Percentiles rank a stretch among this genome's conserved stretches.
phyloP scores from a whole-genome alignment of 2,888 invertebrate genomes.

The Sphinx pinastri region DNA sequence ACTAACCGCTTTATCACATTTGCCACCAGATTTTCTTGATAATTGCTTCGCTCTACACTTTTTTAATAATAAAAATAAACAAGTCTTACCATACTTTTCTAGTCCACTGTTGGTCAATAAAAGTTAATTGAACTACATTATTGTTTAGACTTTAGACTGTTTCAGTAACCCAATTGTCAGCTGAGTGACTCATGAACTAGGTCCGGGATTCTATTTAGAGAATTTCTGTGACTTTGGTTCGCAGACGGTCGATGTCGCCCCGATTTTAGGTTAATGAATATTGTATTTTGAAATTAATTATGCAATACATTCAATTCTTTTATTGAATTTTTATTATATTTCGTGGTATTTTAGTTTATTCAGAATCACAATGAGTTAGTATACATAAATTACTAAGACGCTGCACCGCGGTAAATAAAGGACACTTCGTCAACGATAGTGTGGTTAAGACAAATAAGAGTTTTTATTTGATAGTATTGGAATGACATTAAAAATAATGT shows the following conservation, averaged over 20 bases:
- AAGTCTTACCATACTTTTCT: neutral
- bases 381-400: too few species aligned
- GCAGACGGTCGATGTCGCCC: conserved; percentile 1
- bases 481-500: too few species aligned
- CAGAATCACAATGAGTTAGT: too few species aligned
- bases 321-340: neutral
- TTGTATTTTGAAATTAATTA: conserved; percentile 2
- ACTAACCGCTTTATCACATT: too few species aligned
- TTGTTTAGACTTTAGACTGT: neutral
- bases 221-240: conserved; percentile 12
- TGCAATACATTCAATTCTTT: neutral
- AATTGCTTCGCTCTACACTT: too few species aligned
- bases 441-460: too few species aligned
- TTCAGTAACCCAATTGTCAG: conserved; percentile 8
- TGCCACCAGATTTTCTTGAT: too few species aligned
- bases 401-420: too few species aligned
- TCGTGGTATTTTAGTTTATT: neutral
- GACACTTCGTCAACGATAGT: too few species aligned
- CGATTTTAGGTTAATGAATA: neutral
- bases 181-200: neutral
- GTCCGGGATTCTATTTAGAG: conserved; percentile 19
- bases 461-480: too few species aligned
- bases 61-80: neutral
- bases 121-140: neutral
- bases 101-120: neutral